Conservation (phyloP, 2,888 invertebrate species). For the Pachydiplax longipennis region DNA sequence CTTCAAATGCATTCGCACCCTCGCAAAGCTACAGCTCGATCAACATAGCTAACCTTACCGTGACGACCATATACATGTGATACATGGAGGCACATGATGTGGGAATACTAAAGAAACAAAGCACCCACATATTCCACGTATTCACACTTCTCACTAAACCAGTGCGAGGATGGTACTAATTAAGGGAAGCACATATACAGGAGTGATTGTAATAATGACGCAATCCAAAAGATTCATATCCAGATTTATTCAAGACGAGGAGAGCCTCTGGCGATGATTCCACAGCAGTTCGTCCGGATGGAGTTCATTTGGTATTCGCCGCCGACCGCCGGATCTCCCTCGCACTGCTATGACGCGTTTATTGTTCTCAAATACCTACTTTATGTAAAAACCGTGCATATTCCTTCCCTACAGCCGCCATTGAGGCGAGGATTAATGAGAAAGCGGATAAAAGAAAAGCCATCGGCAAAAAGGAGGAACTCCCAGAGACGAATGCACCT, state of each 20-base stretch:
- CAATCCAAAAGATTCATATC: not conserved
- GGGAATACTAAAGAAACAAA: not conserved
- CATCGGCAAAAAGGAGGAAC: conserved; percentile 20
- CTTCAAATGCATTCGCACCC: no score
- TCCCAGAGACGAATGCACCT: not conserved
- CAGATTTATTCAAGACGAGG: conserved; percentile 4
- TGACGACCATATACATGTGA: not conserved
- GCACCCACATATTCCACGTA: not conserved
- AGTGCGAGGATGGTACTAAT: not conserved
- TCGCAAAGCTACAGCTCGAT: no score
- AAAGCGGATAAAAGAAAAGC: conserved; percentile 12
- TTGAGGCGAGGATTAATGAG: conserved; percentile 28
- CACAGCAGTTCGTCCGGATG: not conserved
- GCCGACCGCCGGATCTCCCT: no score
- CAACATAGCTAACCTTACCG: no score
- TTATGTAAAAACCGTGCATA: not conserved
- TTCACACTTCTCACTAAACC: not conserved
- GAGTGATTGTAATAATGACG: not conserved
- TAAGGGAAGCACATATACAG: not conserved
- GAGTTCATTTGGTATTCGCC: conserved; percentile 32
- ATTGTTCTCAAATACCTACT: not conserved
- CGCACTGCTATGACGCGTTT: no score
- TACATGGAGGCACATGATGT: not conserved
- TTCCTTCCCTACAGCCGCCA: not conserved
- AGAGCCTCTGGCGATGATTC: not conserved